Evolutionary conservation across 2,888 invertebrate genomes (phyloP), one percentile per base, ranked within the genome.

Genomic region (Athalia rosae): DNA sequence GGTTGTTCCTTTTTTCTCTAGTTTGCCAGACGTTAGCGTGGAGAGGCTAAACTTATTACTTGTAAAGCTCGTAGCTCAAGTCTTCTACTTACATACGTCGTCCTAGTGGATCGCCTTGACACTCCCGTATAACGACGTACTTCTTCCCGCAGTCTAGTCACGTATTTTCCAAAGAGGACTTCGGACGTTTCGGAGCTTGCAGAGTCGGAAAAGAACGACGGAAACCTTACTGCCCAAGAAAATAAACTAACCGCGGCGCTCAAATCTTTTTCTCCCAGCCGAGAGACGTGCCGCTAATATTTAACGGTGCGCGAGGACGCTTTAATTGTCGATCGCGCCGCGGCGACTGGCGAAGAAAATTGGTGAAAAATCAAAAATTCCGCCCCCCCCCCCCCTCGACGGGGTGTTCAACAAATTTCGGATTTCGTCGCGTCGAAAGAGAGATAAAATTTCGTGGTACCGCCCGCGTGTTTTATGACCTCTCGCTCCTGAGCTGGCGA

Each of bases 71-170:
- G 67, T 67, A 67, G 58, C 71, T 71, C 71, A 71, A 71, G 71
- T 71, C 28, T 45, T 45, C 45, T 71, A n/a, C 58, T 47, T 71
- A 41, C 15, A 58, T 59, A 59, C 71, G 45, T 71, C 58, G 43
- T 58, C 28, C 48, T 74, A 15, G 28, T 28, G 74, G 47, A 59
- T 59, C 62, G 59, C 61, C 74, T 43, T 74, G 74, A 74, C 74
- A 74, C 74, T 74, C 61, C 28, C 53, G 28, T 56, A 61, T 74
- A 74, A 74, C 74, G 74, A 74, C 61, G 74, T 61, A 61, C 61
- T 45, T 61, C 48, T 61, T 59, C 13, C 15, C 13, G 61, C 45
- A 74, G 61, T 74, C 74, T 15, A 48, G 8, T 74, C 74, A 74
- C 74, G 74, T 74, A 61, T 48, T 74, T 74, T 7, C 15, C 61